Evolutionary conservation across 92 coral and sea anemone genomes (phyloP).

Genomic region (Siderastrea siderea): DNA sequence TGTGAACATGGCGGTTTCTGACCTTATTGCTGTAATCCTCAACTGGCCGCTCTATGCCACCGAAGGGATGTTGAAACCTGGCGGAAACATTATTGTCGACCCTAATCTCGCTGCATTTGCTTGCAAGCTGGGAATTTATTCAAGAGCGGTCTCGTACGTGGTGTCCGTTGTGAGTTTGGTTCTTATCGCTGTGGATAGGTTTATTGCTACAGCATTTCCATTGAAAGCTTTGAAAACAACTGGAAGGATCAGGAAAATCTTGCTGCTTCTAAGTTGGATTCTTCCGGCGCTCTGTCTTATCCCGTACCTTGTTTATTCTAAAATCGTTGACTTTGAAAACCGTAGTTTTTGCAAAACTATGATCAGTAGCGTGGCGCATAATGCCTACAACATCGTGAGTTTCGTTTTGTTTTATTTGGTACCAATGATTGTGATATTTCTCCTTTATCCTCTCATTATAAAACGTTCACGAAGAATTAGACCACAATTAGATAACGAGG

Average conservation of each 20-base stretch:
- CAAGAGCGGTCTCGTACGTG: background rate
- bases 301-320: background rate
- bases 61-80: too few species aligned
- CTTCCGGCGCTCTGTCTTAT: background rate
- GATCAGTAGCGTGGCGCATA: background rate
- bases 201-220: background rate
- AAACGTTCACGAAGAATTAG: background rate
- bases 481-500: too few species aligned
- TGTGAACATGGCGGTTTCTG: too few species aligned
- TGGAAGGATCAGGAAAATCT: background rate
- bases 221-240: background rate
- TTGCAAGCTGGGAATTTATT: background rate
- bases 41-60: too few species aligned
- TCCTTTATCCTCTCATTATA: background rate
- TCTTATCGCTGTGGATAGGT: background rate
- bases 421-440: background rate
- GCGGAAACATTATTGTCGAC: background rate
- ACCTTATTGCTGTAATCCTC: too few species aligned
- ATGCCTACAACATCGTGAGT: background rate
- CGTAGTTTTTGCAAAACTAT: background rate
- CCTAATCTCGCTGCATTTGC: background rate
- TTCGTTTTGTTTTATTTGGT: background rate
- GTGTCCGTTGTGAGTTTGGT: background rate
- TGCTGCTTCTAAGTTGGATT: background rate
- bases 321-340: background rate